These are phyloP conservation scores for Platysteira castanea DNA, from an alignment of 2,113 vertebrate genomes.

Conservation along the genomic window DNA sequence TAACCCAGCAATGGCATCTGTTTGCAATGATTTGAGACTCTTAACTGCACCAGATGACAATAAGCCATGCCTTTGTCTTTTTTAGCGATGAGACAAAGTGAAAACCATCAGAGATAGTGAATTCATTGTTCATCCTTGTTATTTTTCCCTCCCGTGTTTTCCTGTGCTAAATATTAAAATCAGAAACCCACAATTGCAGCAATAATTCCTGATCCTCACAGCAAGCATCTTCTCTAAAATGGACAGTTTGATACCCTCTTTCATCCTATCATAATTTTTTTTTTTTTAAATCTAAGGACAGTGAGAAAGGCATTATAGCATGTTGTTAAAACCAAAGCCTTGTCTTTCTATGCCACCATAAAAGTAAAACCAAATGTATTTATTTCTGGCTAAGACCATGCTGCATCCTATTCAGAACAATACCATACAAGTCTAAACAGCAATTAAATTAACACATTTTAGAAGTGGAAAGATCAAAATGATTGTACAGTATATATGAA, in stretches of 20 bases:
- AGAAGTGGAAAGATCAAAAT: not conserved
- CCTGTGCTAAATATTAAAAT: not conserved
- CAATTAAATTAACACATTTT: not conserved
- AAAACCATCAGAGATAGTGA: not conserved
- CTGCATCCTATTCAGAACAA: not conserved
- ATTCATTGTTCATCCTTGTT: not conserved
- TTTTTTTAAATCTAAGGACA: not conserved
- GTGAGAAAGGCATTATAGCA: not conserved
- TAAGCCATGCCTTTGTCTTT: not conserved
- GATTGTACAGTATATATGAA: not conserved
- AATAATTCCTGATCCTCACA: not conserved
- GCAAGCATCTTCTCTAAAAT: not conserved
- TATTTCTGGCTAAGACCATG: not conserved
- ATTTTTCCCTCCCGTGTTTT: not conserved
- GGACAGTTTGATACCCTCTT: not conserved
- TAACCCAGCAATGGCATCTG: not conserved
- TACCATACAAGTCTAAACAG: not conserved
- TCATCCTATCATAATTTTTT: not conserved
- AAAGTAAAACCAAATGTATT: not conserved
- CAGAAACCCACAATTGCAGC: not conserved
- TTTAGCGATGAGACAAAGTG: not conserved
- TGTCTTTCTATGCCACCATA: not conserved
- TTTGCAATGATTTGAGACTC: not conserved
- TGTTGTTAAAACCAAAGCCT: not conserved
- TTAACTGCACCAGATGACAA: not conserved